phyloP scores from a whole-genome alignment of 2,113 vertebrate species.

The Casuarius casuarius region DNA sequence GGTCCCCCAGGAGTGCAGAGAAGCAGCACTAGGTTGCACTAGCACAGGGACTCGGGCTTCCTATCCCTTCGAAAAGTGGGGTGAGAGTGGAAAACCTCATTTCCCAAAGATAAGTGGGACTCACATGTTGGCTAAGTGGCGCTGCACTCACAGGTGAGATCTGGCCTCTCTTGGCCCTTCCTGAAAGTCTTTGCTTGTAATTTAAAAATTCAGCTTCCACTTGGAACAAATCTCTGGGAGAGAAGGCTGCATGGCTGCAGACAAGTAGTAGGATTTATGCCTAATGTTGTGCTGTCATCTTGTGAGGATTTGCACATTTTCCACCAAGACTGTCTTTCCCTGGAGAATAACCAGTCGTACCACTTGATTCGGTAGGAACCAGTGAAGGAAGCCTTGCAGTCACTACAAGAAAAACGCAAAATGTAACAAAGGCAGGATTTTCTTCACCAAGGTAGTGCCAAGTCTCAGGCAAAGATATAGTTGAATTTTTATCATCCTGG shows the following conservation, averaged over 20 bases:
- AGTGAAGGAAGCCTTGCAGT: neutral
- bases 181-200: neutral
- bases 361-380: neutral
- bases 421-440: neutral
- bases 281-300: fast-evolving
- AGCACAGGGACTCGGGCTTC: too few species aligned
- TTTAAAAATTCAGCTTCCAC: neutral
- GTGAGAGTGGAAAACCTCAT: too few species aligned
- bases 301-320: neutral
- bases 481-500: too few species aligned
- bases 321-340: neutral
- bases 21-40: too few species aligned
- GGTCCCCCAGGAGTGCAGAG: too few species aligned
- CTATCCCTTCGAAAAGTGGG: too few species aligned
- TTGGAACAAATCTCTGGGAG: neutral
- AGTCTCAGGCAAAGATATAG: too few species aligned
- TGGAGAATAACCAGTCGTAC: neutral
- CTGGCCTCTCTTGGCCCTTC: neutral
- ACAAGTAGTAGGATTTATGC: neutral
- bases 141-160: neutral
- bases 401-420: neutral
- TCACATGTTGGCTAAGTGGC: too few species aligned
- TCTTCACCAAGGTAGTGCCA: neutral
- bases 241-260: neutral
- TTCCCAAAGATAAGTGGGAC: too few species aligned